Evolutionary conservation across 2,113 vertebrate genomes (phyloP).

Genomic region (Aldabrachelys gigantea): DNA sequence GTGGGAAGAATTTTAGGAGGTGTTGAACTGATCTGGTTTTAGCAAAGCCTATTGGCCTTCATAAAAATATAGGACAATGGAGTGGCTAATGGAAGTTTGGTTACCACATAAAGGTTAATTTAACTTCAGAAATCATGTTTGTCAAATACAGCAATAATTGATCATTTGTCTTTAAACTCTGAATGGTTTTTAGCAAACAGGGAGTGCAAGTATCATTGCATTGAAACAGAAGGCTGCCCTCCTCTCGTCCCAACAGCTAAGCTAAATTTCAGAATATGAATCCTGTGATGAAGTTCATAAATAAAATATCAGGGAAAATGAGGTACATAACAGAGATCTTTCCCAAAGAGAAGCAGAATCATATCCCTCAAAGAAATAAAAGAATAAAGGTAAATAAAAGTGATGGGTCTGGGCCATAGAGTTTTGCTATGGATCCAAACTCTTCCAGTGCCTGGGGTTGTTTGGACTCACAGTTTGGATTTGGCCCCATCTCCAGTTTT

Average conservation of each 20-base stretch:
- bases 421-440: fast-evolving
- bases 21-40: not conserved
- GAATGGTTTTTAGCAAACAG: not conserved
- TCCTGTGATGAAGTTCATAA: not conserved
- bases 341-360: not conserved
- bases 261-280: not conserved
- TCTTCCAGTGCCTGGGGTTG: not conserved
- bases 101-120: not conserved
- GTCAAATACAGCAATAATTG: not conserved
- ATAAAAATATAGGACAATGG: not conserved
- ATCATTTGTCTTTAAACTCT: not conserved
- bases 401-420: fast-evolving
- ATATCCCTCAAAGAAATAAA: not conserved
- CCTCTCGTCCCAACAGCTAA: not conserved
- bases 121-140: not conserved
- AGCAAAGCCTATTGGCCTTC: not conserved
- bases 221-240: not conserved
- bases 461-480: not conserved
- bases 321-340: not conserved
- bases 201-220: not conserved
- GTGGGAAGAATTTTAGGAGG: not conserved
- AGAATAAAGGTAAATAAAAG: not conserved
- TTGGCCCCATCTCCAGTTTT: not conserved
- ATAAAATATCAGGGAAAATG: not conserved
- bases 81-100: not conserved